Base-by-base conservation (phyloP, 2,797 vertebrate species). In the Florisuga fusca region DNA sequence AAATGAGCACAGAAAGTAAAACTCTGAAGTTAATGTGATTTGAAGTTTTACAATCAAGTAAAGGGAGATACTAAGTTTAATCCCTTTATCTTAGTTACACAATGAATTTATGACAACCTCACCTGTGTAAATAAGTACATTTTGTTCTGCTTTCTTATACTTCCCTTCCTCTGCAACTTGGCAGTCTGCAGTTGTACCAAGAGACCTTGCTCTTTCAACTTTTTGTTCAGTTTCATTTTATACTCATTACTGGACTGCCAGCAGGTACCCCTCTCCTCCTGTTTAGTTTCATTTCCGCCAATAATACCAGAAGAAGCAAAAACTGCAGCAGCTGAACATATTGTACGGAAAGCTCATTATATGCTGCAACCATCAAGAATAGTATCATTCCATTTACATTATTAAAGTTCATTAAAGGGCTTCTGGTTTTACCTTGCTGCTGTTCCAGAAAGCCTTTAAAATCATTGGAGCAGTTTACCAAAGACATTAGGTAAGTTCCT, bases 1-100 rank as follows among this genome's bases (percentile, higher is more conserved):
- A 80, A 78, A 62, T 9, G 50, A 83, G 50, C 75, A 66, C 14
- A 62, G 72, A 75, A 93, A 81, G 46, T 51, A 91, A 94, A 86
- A 91, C 76, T 72, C 0, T 3, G 43, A 51, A 31, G 87, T 62
- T 62, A 91, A 86, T 1, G 1, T 7, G 38, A 92, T 51, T 84
- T 46, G 57, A 76, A 57, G 12, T 33, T 89, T 88, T 95, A 66
- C 54, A 85, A 7, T 38, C 54, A 73, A 36, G 64, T 33, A 75
- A 74, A 94, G 38, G 38, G 43, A 86, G 43, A 77, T 26, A 27
- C 6, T 64, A 68, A 67, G n/a, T 80, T 89, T 64, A 84, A 89
- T 72, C 57, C 57, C 38, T 95, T 93, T 91, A 74, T 91, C 89
- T 87, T 89, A 74, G 83, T 86, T 87, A 91, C 50, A 55, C 51